These are phyloP conservation scores for Stenurella melanura DNA, from an alignment of 2,888 invertebrate genomes.

Conservation along the genomic window DNA sequence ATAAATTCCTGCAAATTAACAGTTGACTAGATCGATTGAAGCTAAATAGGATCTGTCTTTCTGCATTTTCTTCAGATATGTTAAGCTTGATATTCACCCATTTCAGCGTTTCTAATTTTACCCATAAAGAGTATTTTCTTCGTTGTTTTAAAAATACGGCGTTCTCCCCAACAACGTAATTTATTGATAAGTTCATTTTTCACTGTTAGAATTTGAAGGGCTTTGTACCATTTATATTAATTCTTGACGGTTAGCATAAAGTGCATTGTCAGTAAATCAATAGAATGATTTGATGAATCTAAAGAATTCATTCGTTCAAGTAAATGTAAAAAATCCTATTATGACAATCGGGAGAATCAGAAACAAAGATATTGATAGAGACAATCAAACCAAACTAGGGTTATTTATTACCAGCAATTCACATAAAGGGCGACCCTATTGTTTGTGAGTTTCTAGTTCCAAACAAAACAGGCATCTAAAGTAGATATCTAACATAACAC, in stretches of 20 bases:
- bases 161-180: no score
- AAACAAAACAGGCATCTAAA: conserved; percentile 30
- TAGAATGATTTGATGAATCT: background rate
- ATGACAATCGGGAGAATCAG: conserved; percentile 3
- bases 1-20: no score
- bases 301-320: background rate
- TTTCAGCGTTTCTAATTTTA: no score
- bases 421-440: conserved; percentile 28
- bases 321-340: background rate
- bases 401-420: conserved; percentile 24
- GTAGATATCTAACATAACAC: conserved; percentile 21
- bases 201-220: background rate
- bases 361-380: conserved; percentile 30
- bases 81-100: no score
- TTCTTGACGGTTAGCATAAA: background rate
- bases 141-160: no score
- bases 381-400: conserved; percentile 30
- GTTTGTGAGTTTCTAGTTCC: conserved; percentile 35
- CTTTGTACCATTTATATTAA: background rate
- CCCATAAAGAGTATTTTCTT: no score
- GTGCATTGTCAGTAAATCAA: background rate
- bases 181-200: background rate
- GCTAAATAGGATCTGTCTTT: no score
- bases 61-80: no score
- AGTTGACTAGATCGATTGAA: no score